These are phyloP conservation scores for Eidolon helvum DNA, from an alignment of 2,113 vertebrate genomes.

Conservation along the genomic window DNA sequence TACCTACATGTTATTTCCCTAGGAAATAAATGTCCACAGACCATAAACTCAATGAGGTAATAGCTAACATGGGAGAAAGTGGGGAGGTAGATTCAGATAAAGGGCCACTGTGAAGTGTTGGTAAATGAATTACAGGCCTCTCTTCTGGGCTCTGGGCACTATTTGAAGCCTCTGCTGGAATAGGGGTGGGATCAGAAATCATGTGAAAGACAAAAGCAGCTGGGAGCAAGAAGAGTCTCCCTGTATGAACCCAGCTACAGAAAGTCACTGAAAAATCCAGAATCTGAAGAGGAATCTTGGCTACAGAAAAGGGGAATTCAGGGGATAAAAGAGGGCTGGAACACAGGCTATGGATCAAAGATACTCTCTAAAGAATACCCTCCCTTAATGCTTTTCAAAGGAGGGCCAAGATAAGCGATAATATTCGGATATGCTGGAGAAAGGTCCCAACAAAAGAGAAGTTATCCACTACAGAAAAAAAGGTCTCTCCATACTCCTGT, in stretches of 20 bases:
- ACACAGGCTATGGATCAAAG: background rate
- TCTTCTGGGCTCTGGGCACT: background rate
- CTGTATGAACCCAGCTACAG: background rate
- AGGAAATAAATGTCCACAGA: conserved; percentile 61
- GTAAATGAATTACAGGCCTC: conserved; percentile 31
- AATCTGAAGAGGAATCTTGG: background rate
- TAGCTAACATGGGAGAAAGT: conserved; percentile 49
- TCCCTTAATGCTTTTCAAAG: background rate
- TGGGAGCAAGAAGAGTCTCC: background rate
- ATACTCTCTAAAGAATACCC: background rate
- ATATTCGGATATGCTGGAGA: background rate
- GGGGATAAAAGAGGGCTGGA: background rate
- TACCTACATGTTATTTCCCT: conserved; percentile 50
- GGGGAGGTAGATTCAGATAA: conserved; percentile 35
- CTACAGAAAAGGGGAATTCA: background rate
- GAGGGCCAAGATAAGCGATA: background rate
- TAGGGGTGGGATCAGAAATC: background rate
- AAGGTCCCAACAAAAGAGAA: background rate
- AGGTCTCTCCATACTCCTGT: background rate
- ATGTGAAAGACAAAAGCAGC: background rate
- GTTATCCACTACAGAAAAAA: background rate
- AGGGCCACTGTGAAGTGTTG: background rate
- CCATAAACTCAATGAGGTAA: conserved; percentile 57
- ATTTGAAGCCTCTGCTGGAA: background rate
- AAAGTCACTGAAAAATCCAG: background rate